phyloP scores from a whole-genome alignment of 2,797 vertebrate genomes.

The Hipposideros larvatus region DNA sequence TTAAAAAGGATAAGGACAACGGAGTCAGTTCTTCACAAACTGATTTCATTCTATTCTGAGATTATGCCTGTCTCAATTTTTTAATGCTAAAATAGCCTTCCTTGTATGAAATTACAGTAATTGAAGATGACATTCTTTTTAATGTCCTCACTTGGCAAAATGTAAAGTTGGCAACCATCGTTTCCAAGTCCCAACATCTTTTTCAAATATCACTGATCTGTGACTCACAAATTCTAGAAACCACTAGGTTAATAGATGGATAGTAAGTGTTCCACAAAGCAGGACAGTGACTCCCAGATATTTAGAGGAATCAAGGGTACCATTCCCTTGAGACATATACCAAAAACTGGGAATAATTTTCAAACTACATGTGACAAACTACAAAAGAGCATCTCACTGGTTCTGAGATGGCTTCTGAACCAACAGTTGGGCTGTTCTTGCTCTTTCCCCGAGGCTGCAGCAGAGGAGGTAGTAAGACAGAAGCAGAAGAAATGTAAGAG shows the following conservation, averaged over 20 bases:
- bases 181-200: not conserved
- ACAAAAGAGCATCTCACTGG: not conserved
- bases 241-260: not conserved
- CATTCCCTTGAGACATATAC: not conserved
- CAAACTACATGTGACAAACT: not conserved
- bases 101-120: constrained; percentile 17
- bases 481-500: not conserved
- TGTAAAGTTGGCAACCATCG: not conserved
- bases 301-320: not conserved
- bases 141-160: not conserved
- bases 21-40: not conserved
- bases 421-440: not conserved
- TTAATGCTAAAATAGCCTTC: not conserved
- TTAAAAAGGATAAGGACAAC: not conserved
- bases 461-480: not conserved
- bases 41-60: constrained; percentile 11
- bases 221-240: constrained; percentile 34
- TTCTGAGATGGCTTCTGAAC: not conserved
- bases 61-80: not conserved
- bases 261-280: not conserved
- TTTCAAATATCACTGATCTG: not conserved
- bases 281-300: not conserved
- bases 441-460: not conserved
- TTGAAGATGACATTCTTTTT: not conserved
- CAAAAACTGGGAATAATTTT: not conserved